Evolutionary conservation across 2,113 vertebrate species (phyloP).

Genomic region (Ifrita kowaldi): DNA sequence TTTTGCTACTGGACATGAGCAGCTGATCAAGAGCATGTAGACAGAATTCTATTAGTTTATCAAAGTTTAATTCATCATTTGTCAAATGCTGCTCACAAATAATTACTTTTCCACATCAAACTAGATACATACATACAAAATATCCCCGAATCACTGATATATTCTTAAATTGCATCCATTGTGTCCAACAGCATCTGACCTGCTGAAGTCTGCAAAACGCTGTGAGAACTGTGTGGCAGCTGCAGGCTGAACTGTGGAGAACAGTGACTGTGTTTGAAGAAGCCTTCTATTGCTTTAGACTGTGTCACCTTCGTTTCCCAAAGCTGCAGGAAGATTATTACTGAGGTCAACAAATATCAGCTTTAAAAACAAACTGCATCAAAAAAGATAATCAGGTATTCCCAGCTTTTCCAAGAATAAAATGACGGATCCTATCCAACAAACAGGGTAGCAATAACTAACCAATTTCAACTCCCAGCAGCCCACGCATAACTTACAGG

Average conservation of each 20-base stretch:
- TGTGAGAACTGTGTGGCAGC: conserved; percentile 75
- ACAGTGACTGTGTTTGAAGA: conserved; percentile 75
- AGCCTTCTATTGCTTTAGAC: conserved; percentile 91
- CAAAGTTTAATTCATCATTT: background rate
- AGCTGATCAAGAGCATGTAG: background rate
- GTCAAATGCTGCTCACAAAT: background rate
- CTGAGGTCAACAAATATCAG: background rate
- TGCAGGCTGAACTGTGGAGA: conserved; percentile 81
- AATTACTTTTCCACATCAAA: background rate
- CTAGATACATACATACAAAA: background rate
- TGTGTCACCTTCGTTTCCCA: conserved; percentile 94
- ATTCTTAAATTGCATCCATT: background rate
- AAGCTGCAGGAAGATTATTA: conserved; percentile 72
- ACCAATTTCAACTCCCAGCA: background rate
- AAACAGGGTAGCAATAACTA: background rate
- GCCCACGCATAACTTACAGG: background rate
- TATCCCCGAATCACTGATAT: background rate
- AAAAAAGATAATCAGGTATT: background rate
- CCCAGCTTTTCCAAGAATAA: background rate
- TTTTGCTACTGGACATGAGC: background rate
- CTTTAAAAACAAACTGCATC: background rate
- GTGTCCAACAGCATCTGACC: conserved; percentile 61
- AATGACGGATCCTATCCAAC: background rate
- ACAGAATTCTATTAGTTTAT: background rate
- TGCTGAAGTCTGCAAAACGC: conserved; percentile 72